Base-by-base conservation (phyloP, 1,140 invertebrate genomes). In the Musca domestica region DNA sequence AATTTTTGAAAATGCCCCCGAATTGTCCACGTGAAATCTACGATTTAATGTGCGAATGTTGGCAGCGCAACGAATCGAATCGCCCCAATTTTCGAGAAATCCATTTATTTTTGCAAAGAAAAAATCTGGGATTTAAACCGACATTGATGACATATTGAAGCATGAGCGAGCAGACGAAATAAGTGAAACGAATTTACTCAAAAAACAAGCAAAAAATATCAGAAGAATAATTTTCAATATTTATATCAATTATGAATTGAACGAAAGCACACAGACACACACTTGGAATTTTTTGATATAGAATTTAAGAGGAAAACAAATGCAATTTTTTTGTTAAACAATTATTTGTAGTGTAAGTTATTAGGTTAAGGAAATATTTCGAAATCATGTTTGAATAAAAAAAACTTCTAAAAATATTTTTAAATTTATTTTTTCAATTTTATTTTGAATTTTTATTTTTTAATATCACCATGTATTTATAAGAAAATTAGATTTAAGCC, bases 1-100 rank as follows among this genome's bases (percentile, higher is more conserved):
- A 88, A 69, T 85, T 87, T 61, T 85, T 94, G 15, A 88, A 90
- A 2, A 86, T 91, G 67, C 94, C 93, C 23, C 87, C 91, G 72
- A 91, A 92, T 71, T 96, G 94, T 82, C 92, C 93, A 12, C 88
- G 92, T 69, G 94, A 95, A 81, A 92, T 96, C 68, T 96, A 94
- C 83, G 94, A 96, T 81, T 83, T 98, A 70, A 96, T 97, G 93
- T 87, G 90, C 69, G 93, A 96, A 77, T 97, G 95, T 81, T 98
- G 95, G 95, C 92, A 95, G 75, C 85, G 92, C 23, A 91, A 94
- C 74, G 92, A 92, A 58, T 81, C 86, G 6, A 90, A 91, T 76
- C 86, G 95, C n/a, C 95, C 95, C 17, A 91, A 90, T 68, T 98
- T 97, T 83, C 86, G 90, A 68, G 94, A 96, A 83, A 93, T 97